Percentiles rank a stretch among this genome's conserved stretches.
Evolutionary conservation across 2,113 vertebrate species (phyloP).

Genomic region (Myiozetetes cayanensis): DNA sequence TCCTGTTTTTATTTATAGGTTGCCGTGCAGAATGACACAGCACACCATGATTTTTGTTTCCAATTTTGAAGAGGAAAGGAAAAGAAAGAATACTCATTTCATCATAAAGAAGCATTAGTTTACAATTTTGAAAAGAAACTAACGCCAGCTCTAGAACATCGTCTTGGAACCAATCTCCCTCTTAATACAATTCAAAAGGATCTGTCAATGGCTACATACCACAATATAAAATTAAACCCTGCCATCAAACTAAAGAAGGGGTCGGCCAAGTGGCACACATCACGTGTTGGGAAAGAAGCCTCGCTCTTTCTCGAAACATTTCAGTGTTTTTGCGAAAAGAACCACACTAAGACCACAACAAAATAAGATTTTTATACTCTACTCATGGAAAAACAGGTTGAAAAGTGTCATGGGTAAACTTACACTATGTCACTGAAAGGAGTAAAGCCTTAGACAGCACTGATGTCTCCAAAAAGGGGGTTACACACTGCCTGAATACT

Average conservation of each 20-base stretch:
- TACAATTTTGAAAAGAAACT: constrained; percentile 34
- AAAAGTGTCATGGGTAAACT: background rate
- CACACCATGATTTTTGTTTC: constrained; percentile 40
- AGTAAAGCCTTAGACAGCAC: background rate
- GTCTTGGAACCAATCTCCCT: constrained; percentile 41
- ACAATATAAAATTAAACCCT: constrained; percentile 50
- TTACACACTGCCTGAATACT: background rate
- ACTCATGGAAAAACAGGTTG: background rate
- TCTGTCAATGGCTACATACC: constrained; percentile 51
- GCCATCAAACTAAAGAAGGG: constrained; percentile 4
- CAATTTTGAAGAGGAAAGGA: constrained; percentile 46
- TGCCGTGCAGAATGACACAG: constrained; percentile 24
- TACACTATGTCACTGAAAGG: background rate
- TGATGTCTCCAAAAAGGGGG: background rate
- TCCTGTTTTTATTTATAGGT: constrained; percentile 61
- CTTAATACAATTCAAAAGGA: constrained; percentile 56
- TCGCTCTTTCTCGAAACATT: background rate
- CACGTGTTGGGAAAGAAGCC: constrained; percentile 25
- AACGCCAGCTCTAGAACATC: constrained; percentile 35
- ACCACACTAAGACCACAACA: background rate
- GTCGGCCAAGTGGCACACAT: constrained; percentile 57
- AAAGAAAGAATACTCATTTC: constrained; percentile 25
- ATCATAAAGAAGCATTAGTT: constrained; percentile 44
- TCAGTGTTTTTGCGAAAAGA: background rate
- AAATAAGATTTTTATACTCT: background rate